phyloP scores from a whole-genome alignment of 64 coral and sea anemone genomes.

The Dendronephthya gigantea region DNA sequence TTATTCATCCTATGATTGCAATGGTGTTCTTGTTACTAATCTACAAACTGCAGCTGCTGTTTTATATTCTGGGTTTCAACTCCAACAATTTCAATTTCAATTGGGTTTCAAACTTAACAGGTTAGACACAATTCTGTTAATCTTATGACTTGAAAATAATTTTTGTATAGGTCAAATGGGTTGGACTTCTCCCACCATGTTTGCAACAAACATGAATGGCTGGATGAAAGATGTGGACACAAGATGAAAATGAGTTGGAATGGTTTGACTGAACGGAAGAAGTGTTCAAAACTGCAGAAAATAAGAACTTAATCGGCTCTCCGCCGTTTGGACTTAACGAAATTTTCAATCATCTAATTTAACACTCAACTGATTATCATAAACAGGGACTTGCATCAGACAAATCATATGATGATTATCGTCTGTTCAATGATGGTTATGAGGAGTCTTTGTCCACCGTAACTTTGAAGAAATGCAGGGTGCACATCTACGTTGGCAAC shows the following conservation, averaged over 20 bases:
- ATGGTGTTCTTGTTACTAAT: neutral
- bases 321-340: neutral
- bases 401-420: conserved; percentile 2
- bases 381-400: neutral
- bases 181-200: too few relatives aligned
- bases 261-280: too few relatives aligned
- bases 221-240: too few relatives aligned
- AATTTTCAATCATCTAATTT: neutral
- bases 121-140: too few relatives aligned
- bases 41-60: neutral
- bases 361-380: neutral
- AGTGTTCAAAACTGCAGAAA: too few relatives aligned
- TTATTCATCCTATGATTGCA: neutral
- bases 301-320: neutral
- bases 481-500: neutral
- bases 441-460: neutral
- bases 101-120: too few relatives aligned
- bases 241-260: too few relatives aligned
- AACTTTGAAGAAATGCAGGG: neutral
- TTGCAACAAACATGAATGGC: too few relatives aligned
- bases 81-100: too few relatives aligned
- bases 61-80: neutral
- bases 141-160: too few relatives aligned
- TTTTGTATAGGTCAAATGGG: too few relatives aligned
- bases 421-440: neutral